These are phyloP conservation scores for Brachionus koreanus DNA, from an alignment of 1,140 invertebrate genomes.

Conservation along the genomic window DNA sequence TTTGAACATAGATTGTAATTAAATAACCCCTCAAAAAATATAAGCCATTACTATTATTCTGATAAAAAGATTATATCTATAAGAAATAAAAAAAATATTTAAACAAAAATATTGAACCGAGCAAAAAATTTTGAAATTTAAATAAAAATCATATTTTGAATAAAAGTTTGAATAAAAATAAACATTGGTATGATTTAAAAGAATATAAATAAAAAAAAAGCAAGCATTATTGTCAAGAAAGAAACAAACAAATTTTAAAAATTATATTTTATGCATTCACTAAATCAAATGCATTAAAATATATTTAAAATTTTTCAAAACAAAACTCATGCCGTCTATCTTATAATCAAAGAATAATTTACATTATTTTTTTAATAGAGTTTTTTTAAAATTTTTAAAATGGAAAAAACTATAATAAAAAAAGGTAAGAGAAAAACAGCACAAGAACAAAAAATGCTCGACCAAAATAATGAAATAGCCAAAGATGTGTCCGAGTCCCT, in stretches of 20 bases:
- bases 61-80: no score
- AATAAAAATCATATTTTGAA: no score
- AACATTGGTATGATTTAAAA: no score
- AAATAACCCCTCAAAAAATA: no score
- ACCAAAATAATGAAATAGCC: neutral
- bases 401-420: constrained; percentile 11
- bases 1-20: no score
- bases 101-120: no score
- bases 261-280: neutral
- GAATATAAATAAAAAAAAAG: no score
- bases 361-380: neutral
- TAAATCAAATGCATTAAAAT: neutral
- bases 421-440: neutral
- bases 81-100: no score
- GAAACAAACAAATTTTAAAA: neutral
- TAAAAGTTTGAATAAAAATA: no score
- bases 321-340: constrained; percentile 39
- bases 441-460: neutral
- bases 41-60: no score
- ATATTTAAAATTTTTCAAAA: constrained; percentile 1
- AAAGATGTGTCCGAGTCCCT: neutral
- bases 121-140: no score
- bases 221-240: neutral
- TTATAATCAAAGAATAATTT: neutral
- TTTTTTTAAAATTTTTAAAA: neutral